Evolutionary conservation across 1,140 invertebrate genomes (phyloP).

Genomic region (Drosophila sproati): DNA sequence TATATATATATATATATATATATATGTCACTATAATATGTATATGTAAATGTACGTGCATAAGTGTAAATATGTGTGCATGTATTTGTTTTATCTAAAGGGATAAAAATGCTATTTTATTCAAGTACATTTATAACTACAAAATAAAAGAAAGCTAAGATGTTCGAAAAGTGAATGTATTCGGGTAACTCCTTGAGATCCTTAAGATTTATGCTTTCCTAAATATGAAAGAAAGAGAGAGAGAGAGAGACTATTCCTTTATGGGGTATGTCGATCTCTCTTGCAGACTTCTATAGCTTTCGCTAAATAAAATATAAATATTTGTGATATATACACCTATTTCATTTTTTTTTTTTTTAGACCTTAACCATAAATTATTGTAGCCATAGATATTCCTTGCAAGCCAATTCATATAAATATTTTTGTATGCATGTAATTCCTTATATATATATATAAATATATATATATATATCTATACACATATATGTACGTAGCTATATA

Average conservation of each 20-base stretch:
- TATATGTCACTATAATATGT: not conserved
- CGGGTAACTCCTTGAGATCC: not conserved
- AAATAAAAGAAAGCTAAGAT: not conserved
- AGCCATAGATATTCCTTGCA: constrained; percentile 64
- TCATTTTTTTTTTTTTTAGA: constrained; percentile 46
- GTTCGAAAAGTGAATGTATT: not conserved
- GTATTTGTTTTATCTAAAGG: constrained; percentile 29
- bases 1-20: not conserved
- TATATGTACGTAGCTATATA: constrained; percentile 54
- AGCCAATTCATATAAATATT: constrained; percentile 59
- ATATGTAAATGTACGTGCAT: constrained; percentile 16
- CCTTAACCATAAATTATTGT: constrained; percentile 68
- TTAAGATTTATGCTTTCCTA: not conserved
- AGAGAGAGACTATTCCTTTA: too few species aligned
- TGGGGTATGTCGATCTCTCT: constrained; percentile 24
- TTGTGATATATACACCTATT: constrained; percentile 71
- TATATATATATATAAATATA: not conserved
- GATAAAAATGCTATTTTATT: constrained; percentile 9
- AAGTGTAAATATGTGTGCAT: constrained; percentile 6
- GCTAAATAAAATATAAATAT: constrained; percentile 61
- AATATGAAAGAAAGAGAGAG: not conserved
- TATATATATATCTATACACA: constrained; percentile 42
- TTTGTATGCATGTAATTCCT: constrained; percentile 48
- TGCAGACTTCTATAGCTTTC: constrained; percentile 28
- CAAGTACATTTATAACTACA: constrained; percentile 26